phyloP scores from a whole-genome alignment of 1,140 invertebrate genomes.

The Drosophila sp. region DNA sequence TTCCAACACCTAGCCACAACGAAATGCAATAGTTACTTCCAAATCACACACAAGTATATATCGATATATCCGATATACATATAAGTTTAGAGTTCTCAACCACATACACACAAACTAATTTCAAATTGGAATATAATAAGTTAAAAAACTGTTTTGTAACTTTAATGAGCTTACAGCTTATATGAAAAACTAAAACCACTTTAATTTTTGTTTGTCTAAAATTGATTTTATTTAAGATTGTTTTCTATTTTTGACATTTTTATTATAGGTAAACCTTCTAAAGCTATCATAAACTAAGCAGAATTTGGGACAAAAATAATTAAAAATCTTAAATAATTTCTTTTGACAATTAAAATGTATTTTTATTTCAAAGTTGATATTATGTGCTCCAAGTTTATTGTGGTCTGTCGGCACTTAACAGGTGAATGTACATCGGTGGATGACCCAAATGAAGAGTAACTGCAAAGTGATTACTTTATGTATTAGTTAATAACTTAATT shows the following conservation, averaged over 20 bases:
- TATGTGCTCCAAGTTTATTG: not conserved
- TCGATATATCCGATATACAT: constrained; percentile 15
- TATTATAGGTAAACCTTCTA: not conserved
- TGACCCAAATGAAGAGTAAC: constrained; percentile 43
- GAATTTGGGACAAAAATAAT: constrained; percentile 7
- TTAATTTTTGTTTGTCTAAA: not conserved
- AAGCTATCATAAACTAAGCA: not conserved
- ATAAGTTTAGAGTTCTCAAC: constrained; percentile 48
- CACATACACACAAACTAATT: not conserved
- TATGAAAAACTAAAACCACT: constrained; percentile 3
- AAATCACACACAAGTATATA: constrained; percentile 54
- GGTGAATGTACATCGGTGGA: constrained; percentile 30
- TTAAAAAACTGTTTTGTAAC: not conserved
- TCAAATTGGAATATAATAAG: not conserved
- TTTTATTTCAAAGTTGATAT: not conserved
- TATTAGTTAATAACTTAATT: not conserved
- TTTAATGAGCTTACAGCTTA: constrained; percentile 6
- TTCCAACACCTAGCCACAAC: constrained; percentile 52
- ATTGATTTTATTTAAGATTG: constrained; percentile 11
- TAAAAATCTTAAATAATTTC: constrained; percentile 27
- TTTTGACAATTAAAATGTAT: not conserved
- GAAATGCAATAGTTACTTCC: constrained; percentile 80
- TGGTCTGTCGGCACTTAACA: not conserved
- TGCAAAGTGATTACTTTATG: not conserved
- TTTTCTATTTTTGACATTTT: constrained; percentile 16